phyloP scores from a whole-genome alignment of 1,140 invertebrate genomes.

The Epicauta chinensis region DNA sequence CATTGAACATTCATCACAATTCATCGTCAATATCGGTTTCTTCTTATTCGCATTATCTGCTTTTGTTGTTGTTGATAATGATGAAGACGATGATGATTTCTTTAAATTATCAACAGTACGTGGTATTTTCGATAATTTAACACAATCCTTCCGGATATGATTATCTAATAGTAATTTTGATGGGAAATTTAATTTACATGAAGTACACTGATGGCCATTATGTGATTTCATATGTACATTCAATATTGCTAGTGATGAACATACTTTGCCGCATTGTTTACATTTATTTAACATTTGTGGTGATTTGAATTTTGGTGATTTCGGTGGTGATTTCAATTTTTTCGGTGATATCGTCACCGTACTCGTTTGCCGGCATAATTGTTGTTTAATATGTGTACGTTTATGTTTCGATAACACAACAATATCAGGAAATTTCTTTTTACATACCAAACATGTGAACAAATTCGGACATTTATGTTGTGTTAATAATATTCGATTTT shows the following conservation, averaged over 20 bases:
- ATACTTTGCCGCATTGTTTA: slow-evolving; percentile 26
- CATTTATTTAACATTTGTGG: slow-evolving; percentile 24
- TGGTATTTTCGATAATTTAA: slow-evolving; percentile 19
- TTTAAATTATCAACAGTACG: slow-evolving; percentile 24
- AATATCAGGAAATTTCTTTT: slow-evolving; percentile 27
- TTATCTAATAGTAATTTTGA: slow-evolving; percentile 29
- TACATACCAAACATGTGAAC: slow-evolving; percentile 27
- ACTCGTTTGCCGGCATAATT: slow-evolving; percentile 30
- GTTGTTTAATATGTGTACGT: slow-evolving; percentile 31
- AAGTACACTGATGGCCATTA: slow-evolving; percentile 24
- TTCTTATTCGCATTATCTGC: neutral
- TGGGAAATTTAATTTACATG: slow-evolving; percentile 24
- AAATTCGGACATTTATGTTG: slow-evolving; percentile 25
- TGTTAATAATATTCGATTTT: slow-evolving; percentile 31
- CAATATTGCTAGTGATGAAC: slow-evolving; percentile 21
- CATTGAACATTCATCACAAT: slow-evolving; percentile 28
- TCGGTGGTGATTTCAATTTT: slow-evolving; percentile 14
- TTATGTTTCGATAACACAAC: slow-evolving; percentile 30
- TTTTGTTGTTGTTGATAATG: neutral
- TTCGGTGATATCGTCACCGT: slow-evolving; percentile 26
- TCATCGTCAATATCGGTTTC: neutral
- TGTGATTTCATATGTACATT: slow-evolving; percentile 27
- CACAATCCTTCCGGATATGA: slow-evolving; percentile 29
- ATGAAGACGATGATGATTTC: slow-evolving; percentile 23
- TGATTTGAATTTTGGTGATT: neutral